These are phyloP conservation scores for Sinodicranocentrus sp. DNA, from an alignment of 2,888 invertebrate genomes.

Conservation along the genomic window DNA sequence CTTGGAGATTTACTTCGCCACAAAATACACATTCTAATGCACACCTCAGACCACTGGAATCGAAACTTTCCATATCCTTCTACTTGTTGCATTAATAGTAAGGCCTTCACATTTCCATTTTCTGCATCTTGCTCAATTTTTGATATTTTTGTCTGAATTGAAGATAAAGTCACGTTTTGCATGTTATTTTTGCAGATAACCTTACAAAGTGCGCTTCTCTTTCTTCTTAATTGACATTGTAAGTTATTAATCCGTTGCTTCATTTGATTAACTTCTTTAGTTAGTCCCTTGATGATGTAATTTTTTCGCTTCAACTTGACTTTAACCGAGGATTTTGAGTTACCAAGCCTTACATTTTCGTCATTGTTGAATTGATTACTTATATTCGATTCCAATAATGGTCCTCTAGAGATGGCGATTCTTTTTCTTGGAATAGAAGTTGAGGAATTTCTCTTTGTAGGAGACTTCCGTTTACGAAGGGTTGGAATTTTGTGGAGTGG, in stretches of 20 bases:
- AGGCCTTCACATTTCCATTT: conserved; percentile 2
- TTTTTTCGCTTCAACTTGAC: not conserved
- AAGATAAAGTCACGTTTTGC: not conserved
- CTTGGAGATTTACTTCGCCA: conserved; percentile 33
- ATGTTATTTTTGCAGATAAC: not conserved
- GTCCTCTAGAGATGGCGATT: not conserved
- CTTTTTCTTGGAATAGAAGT: not conserved
- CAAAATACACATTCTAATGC: conserved; percentile 21
- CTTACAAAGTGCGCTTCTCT: not conserved
- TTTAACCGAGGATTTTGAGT: not conserved
- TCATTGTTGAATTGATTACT: too few relatives aligned
- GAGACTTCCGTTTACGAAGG: conserved; percentile 9
- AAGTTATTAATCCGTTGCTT: not conserved
- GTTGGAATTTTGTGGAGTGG: conserved; percentile 6
- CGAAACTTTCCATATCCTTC: conserved; percentile 9
- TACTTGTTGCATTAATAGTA: conserved; percentile 41
- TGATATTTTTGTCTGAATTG: not conserved
- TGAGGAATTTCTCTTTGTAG: not conserved
- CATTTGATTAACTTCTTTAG: too few relatives aligned
- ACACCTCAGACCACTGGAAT: conserved; percentile 30
- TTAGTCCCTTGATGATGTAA: not conserved
- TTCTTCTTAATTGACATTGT: not conserved
- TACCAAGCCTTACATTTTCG: not conserved
- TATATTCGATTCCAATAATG: not conserved
- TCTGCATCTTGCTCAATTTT: not conserved